Evolutionary conservation across 2,888 invertebrate species (phyloP).

Genomic region (Stenichneumon culpator): DNA sequence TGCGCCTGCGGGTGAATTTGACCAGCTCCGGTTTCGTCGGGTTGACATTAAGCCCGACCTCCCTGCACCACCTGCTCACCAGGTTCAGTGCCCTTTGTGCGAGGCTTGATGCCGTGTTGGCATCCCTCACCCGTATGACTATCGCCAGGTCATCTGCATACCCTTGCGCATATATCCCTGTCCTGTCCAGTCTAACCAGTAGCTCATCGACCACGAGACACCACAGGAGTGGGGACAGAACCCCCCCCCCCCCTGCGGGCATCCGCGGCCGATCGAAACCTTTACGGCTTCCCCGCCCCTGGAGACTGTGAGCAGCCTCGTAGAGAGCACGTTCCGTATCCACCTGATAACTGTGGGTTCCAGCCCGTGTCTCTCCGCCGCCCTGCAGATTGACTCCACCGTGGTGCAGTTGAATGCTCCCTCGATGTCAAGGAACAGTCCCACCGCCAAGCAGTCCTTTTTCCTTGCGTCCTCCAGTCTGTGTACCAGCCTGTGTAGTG

Average conservation of each 20-base stretch:
- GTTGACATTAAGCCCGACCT: conserved; percentile 44
- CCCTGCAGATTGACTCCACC: no score
- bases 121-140: conserved; percentile 24
- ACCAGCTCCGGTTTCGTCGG: conserved; percentile 49
- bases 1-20: conserved; percentile 33
- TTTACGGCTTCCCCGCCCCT: not conserved
- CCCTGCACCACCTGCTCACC: conserved; percentile 11
- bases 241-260: conserved; percentile 37
- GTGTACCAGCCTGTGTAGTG: conserved; percentile 53
- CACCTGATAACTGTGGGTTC: conserved; percentile 16
- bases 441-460: conserved; percentile 27
- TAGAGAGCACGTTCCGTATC: conserved; percentile 30
- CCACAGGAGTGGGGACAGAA: conserved; percentile 47
- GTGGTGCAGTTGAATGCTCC: no score
- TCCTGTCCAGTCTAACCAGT: not conserved
- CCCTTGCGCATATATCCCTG: conserved; percentile 29
- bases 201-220: conserved; percentile 38
- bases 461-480: conserved; percentile 48
- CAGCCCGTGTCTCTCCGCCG: conserved; percentile 38
- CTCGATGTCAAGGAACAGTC: conserved; percentile 65
- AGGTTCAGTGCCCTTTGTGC: conserved; percentile 26
- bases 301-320: not conserved
- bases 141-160: conserved; percentile 44
- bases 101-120: conserved; percentile 19
- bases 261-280: not conserved